Percentiles rank a stretch among this genome's conserved stretches.
Evolutionary conservation across 2,113 vertebrate species (phyloP).

Genomic region (Leucosticte australis): DNA sequence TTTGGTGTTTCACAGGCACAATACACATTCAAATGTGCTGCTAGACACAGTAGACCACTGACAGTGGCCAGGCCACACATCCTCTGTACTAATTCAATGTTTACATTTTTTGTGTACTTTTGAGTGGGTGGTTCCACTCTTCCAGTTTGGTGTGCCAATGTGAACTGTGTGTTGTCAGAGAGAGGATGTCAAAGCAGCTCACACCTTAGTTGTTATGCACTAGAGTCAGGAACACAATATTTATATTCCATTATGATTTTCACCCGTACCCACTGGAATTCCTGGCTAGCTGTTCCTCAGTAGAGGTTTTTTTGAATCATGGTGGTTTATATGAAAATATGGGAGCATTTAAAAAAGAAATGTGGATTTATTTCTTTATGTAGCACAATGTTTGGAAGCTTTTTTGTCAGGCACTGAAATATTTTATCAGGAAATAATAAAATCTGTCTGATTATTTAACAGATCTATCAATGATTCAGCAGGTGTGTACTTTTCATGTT

Average conservation of each 20-base stretch:
- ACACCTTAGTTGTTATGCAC: neutral
- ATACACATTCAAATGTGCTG: neutral
- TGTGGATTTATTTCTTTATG: neutral
- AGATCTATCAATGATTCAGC: neutral
- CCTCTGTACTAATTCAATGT: neutral
- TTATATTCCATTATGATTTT: neutral
- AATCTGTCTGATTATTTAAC: neutral
- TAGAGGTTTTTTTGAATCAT: neutral
- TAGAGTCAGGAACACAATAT: neutral
- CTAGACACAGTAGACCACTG: no score
- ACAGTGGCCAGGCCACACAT: neutral
- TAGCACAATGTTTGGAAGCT: neutral
- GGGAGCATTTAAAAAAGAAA: neutral
- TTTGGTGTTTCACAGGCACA: neutral
- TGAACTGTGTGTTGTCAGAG: neutral
- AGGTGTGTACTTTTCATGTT: neutral
- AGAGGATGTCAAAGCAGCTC: neutral
- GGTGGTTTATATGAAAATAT: neutral
- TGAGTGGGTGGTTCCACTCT: neutral
- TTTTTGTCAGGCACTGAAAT: neutral
- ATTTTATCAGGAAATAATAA: neutral
- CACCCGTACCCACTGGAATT: neutral
- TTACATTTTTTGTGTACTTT: neutral
- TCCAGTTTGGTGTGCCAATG: neutral
- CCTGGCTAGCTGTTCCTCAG: neutral